Evolutionary conservation across 2,888 invertebrate species (phyloP).

Genomic region (Plusia festucae): DNA sequence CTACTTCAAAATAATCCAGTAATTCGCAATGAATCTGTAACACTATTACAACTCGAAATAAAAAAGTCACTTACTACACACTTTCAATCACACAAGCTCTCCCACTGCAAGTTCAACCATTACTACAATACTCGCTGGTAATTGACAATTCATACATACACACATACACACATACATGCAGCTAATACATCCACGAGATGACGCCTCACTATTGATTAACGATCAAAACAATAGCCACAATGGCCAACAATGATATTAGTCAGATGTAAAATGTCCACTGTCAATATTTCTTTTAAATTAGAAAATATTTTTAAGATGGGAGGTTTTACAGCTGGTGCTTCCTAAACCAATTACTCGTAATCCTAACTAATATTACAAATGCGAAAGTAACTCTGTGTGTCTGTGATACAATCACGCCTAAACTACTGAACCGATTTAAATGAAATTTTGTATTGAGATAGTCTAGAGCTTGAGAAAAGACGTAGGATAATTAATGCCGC

Average conservation of each 20-base stretch:
- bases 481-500: too few species aligned
- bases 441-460: too few species aligned
- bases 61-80: slow-evolving; percentile 19
- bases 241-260: slow-evolving; percentile 14
- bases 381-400: too few species aligned
- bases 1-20: background rate
- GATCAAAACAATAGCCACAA: slow-evolving; percentile 66
- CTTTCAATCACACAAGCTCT: slow-evolving; percentile 34
- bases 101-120: slow-evolving; percentile 32
- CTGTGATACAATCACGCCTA: too few species aligned
- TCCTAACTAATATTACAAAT: too few species aligned
- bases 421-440: too few species aligned
- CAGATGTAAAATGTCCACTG: slow-evolving; percentile 23
- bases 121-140: slow-evolving; percentile 37
- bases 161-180: slow-evolving; percentile 24
- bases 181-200: slow-evolving; percentile 48
- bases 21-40: too few species aligned
- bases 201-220: slow-evolving; percentile 55
- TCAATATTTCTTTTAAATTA: slow-evolving; percentile 20
- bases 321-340: background rate
- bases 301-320: slow-evolving; percentile 8
- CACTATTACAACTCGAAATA: background rate
- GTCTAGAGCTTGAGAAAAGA: too few species aligned
- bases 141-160: slow-evolving; percentile 7
- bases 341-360: too few species aligned